These are phyloP conservation scores for Brachycybe producta DNA, from an alignment of 2,888 invertebrate genomes.

Conservation along the genomic window DNA sequence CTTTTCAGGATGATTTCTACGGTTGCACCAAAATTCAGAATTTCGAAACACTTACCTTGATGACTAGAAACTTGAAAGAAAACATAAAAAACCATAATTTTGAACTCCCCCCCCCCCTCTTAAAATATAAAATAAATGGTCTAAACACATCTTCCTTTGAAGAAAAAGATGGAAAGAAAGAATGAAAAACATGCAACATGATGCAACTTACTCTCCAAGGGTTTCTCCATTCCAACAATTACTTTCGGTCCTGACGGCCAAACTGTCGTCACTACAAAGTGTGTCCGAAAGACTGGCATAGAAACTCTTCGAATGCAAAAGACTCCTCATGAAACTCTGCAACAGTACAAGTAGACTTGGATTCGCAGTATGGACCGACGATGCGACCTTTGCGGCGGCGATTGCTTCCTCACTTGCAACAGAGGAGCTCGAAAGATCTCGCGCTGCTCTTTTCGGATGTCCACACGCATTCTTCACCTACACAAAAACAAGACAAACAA, in stretches of 20 bases:
- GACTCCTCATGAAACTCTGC: slow-evolving; percentile 24
- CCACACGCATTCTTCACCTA: slow-evolving; percentile 23
- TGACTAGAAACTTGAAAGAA: too few species aligned
- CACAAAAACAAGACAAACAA: slow-evolving; percentile 12
- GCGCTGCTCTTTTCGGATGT: slow-evolving; percentile 19
- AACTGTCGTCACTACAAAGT: slow-evolving; percentile 58
- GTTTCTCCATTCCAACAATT: slow-evolving; percentile 71
- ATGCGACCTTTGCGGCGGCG: slow-evolving; percentile 17
- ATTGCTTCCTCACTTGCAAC: slow-evolving; percentile 22
- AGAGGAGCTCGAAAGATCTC: slow-evolving; percentile 26
- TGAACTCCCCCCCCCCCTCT: too few species aligned
- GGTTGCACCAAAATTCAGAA: too few species aligned
- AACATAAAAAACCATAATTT: too few species aligned
- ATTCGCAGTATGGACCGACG: slow-evolving; percentile 30
- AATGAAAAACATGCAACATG: too few species aligned
- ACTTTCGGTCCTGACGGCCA: slow-evolving; percentile 49
- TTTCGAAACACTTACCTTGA: too few species aligned
- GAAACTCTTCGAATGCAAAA: slow-evolving; percentile 56
- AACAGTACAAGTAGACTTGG: slow-evolving; percentile 21
- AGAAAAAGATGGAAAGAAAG: too few species aligned
- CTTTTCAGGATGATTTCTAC: too few species aligned
- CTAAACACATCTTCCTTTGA: too few species aligned
- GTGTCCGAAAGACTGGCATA: slow-evolving; percentile 69
- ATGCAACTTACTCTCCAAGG: slow-evolving; percentile 62
- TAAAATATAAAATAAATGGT: too few species aligned